Evolutionary conservation across 1,140 invertebrate genomes (phyloP), one percentile per base, ranked within the genome.

Genomic region (Lepidurus packardi): DNA sequence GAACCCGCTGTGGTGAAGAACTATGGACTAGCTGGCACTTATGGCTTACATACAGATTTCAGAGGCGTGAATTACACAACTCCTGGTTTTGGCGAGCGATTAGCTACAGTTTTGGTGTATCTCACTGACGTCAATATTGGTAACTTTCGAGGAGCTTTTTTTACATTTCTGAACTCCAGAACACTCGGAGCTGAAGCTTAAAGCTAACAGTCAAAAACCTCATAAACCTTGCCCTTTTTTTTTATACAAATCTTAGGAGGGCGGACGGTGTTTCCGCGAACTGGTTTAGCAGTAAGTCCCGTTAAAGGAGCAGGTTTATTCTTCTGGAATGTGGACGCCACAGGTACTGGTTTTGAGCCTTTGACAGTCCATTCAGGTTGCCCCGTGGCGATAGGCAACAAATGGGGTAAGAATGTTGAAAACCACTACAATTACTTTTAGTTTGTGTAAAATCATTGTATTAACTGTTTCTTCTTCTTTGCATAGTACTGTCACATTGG

Each of bases 71-170:
- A 65, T 65, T 65, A n/a, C 53, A 65, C 53, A 65, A 24, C 43
- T 0, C 47, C 25, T 3, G 34, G 21, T 43, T 45, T 25, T 24
- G 75, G 75, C 10, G 75, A 77, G 47, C 25, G 75, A 1, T 47
- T 77, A 25, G 75, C 75, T 11, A 41, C 75, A 1, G 75, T 44
- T 11, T 24, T 77, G 43, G 43, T 77, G 10, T 77, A 77, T 21
- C 75, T 77, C 41, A 77, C 75, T 11, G 75, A 77, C 24, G 75
- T 77, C 7, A 9, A 77, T 11, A 13, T 45, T 45, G 75, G 75
- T 77, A 77, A 65, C 5, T n/a, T 7, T 10, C 16, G 5, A n/a
- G n/a, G n/a, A n/a, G n/a, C n/a, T 34, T 2, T 34, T 34, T 34
- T 34, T 34, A 34, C 3, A 34, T 34, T 4, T 34, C 34, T 34